These are phyloP conservation scores for Aphidius colemani DNA, from an alignment of 2,888 invertebrate genomes.

Conservation along the genomic window DNA sequence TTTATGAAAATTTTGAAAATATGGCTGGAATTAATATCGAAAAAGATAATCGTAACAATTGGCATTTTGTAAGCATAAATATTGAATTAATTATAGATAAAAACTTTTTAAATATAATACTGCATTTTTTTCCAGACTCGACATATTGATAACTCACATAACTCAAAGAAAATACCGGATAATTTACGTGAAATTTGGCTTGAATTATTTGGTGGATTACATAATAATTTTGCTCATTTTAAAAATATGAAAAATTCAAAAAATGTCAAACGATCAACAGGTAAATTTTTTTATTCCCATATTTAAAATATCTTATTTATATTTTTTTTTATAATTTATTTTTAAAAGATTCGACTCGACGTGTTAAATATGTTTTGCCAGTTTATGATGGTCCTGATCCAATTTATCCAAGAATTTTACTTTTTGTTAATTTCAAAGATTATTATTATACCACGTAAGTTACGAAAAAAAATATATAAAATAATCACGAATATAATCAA, in stretches of 20 bases:
- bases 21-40: not conserved
- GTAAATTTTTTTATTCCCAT: too few relatives aligned
- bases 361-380: too few relatives aligned
- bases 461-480: too few relatives aligned
- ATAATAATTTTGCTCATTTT: too few relatives aligned
- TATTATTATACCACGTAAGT: too few relatives aligned
- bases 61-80: not conserved
- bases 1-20: conserved; percentile 1
- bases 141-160: not conserved
- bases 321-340: too few relatives aligned
- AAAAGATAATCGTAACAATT: not conserved
- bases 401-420: not conserved
- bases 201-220: not conserved
- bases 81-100: not conserved
- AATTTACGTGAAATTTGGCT: not conserved
- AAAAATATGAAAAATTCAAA: too few relatives aligned
- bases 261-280: too few relatives aligned
- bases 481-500: too few relatives aligned
- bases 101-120: not conserved
- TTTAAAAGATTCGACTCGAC: too few relatives aligned
- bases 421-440: not conserved
- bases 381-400: not conserved
- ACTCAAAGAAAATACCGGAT: not conserved
- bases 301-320: too few relatives aligned
- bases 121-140: not conserved